Percentiles rank a stretch among this genome's conserved stretches.
Evolutionary conservation across 2,888 invertebrate genomes (phyloP).

Genomic region (Agrenia bidenticulata): DNA sequence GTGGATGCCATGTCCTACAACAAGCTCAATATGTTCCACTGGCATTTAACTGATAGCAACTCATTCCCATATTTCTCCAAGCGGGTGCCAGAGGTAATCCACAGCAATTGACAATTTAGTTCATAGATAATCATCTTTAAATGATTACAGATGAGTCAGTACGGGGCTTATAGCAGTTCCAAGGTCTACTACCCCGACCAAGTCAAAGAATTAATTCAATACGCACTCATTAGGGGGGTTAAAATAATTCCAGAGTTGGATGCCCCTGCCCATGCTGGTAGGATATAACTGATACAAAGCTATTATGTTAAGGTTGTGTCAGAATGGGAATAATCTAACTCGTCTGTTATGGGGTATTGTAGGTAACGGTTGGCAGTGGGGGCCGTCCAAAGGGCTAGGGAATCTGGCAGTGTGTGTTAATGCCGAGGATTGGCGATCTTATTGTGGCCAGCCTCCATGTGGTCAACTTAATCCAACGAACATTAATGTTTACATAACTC

Average conservation of each 20-base stretch:
- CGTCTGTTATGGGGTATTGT: no score
- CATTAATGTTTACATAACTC: slow-evolving; percentile 44
- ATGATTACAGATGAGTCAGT: slow-evolving; percentile 72
- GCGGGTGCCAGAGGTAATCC: slow-evolving; percentile 64
- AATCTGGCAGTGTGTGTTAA: slow-evolving; percentile 54
- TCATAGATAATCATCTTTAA: no score
- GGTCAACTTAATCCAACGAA: slow-evolving; percentile 54
- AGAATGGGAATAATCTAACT: no score
- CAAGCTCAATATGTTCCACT: slow-evolving; percentile 91
- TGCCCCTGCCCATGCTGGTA: slow-evolving; percentile 59
- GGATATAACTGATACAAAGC: no score
- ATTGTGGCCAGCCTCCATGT: slow-evolving; percentile 74
- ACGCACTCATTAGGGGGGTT: slow-evolving; percentile 59
- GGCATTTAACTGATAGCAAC: slow-evolving; percentile 85
- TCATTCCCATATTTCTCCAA: slow-evolving; percentile 84
- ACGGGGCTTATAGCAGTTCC: slow-evolving; percentile 59
- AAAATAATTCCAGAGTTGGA: slow-evolving; percentile 57
- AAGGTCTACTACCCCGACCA: slow-evolving; percentile 67
- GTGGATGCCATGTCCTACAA: slow-evolving; percentile 86
- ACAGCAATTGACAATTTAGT: not conserved
- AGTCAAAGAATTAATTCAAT: slow-evolving; percentile 57
- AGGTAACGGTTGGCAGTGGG: slow-evolving; percentile 55
- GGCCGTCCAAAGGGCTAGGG: slow-evolving; percentile 59
- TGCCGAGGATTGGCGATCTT: slow-evolving; percentile 48
- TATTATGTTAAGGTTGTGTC: no score